Percentiles rank a stretch among this genome's conserved stretches.
These are phyloP conservation scores for Drosophila burlai DNA, from an alignment of 1,140 invertebrate genomes.

Conservation along the genomic window DNA sequence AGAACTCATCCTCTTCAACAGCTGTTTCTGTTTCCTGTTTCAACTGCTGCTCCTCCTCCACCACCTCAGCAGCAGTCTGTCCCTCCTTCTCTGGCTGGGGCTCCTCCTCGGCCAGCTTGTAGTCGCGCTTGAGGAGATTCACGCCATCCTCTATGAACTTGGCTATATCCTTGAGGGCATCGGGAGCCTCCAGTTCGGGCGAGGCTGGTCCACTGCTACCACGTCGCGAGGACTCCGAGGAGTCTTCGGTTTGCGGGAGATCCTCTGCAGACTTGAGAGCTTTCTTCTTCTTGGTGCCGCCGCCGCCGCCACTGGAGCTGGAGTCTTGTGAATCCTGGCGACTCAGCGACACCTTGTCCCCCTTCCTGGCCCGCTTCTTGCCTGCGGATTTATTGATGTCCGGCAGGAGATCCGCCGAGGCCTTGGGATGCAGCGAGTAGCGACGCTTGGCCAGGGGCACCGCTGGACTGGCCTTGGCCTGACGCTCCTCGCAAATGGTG, in stretches of 20 bases:
- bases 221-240: slow-evolving; percentile 25
- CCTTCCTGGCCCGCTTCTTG: slow-evolving; percentile 33
- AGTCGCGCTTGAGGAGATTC: slow-evolving; percentile 73
- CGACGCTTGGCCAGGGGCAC: slow-evolving; percentile 28
- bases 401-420: slow-evolving; percentile 17
- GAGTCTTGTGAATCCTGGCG: slow-evolving; percentile 49
- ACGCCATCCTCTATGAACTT: slow-evolving; percentile 82
- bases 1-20: slow-evolving; percentile 40
- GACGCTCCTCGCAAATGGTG: slow-evolving; percentile 28
- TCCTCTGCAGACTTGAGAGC: slow-evolving; percentile 15
- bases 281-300: slow-evolving; percentile 9
- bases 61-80: background rate
- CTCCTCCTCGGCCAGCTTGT: slow-evolving; percentile 65
- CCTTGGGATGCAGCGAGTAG: slow-evolving; percentile 45
- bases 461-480: background rate
- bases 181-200: slow-evolving; percentile 42
- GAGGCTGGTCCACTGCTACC: slow-evolving; percentile 24
- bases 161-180: slow-evolving; percentile 75
- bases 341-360: background rate
- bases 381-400: background rate
- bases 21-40: background rate
- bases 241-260: slow-evolving; percentile 28
- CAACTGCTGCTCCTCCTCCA: background rate
- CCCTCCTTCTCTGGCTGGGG: slow-evolving; percentile 6
- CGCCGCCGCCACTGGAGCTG: slow-evolving; percentile 17